Evolutionary conservation across 2,797 vertebrate genomes (phyloP).

Genomic region (Neosilurus mollespiculum): DNA sequence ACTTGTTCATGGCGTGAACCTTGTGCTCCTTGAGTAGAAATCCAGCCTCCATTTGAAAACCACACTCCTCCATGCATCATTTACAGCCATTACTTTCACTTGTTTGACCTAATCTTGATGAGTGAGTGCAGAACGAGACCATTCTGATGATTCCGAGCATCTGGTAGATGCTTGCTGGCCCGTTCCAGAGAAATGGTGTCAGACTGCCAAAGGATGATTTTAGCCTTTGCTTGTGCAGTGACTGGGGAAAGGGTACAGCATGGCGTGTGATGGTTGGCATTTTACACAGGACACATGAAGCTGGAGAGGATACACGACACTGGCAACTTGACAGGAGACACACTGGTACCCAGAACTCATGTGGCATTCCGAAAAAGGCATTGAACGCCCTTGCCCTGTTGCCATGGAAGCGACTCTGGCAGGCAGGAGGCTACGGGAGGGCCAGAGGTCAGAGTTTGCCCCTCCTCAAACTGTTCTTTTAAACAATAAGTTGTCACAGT

Average conservation of each 20-base stretch:
- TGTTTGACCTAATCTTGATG: conserved; percentile 27
- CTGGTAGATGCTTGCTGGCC: conserved; percentile 16
- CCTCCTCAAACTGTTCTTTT: conserved; percentile 26
- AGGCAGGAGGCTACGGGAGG: conserved; percentile 26
- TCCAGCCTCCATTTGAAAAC: conserved; percentile 8
- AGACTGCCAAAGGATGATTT: conserved; percentile 32
- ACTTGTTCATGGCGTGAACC: not conserved
- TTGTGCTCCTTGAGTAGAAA: not conserved
- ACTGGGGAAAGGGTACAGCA: not conserved
- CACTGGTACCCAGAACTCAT: not conserved
- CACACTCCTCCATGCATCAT: not conserved
- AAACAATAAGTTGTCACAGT: conserved; percentile 52
- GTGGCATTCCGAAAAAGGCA: conserved; percentile 16
- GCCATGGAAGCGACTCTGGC: conserved; percentile 51
- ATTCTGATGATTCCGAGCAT: conserved; percentile 25
- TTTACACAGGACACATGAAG: not conserved
- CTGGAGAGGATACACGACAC: not conserved
- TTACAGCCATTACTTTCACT: conserved; percentile 2
- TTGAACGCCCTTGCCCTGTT: conserved; percentile 34
- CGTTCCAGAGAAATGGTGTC: conserved; percentile 33
- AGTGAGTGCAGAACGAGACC: conserved; percentile 18
- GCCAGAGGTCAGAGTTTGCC: conserved; percentile 51
- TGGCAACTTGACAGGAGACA: not conserved
- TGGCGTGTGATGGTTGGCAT: not conserved
- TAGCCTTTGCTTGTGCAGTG: not conserved